Conservation (phyloP, 2,113 vertebrate species). For the Calidris pugnax region DNA sequence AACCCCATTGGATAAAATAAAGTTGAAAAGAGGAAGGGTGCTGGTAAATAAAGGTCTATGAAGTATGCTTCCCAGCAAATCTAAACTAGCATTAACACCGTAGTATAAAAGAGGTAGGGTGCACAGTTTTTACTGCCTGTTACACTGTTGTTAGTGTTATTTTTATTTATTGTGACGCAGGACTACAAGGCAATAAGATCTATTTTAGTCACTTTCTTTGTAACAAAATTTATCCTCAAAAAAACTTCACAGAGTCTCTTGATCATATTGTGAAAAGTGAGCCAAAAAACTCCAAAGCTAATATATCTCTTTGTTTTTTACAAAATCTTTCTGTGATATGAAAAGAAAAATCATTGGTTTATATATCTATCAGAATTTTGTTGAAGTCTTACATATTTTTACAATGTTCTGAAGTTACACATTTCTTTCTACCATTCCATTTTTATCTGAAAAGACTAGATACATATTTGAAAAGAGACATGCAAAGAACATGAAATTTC, state of each 20-base stretch:
- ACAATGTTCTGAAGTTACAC: constrained; percentile 15
- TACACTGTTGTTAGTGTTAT: background rate
- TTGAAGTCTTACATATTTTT: constrained; percentile 14
- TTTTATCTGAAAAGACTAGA: constrained; percentile 56
- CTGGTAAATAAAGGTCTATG: background rate
- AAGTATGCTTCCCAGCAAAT: background rate
- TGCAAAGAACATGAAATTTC: constrained; percentile 44
- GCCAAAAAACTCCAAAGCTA: constrained; percentile 4
- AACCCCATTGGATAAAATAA: background rate
- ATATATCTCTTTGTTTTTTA: background rate
- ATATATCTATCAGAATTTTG: constrained; percentile 24
- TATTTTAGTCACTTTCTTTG: constrained; percentile 7
- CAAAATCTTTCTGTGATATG: constrained; percentile 30
- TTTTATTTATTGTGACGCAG: background rate
- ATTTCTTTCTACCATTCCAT: constrained; percentile 40
- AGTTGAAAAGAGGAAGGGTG: background rate
- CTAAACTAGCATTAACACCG: background rate
- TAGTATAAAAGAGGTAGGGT: background rate
- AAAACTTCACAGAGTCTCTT: background rate
- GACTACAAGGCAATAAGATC: background rate
- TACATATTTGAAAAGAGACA: constrained; percentile 50
- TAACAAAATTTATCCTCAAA: constrained; percentile 1
- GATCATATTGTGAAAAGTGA: constrained; percentile 1
- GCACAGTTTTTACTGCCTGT: background rate
- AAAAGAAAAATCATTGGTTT: constrained; percentile 26